Conservation (phyloP, 2,113 vertebrate species). For the Amblyopsis rosae region DNA sequence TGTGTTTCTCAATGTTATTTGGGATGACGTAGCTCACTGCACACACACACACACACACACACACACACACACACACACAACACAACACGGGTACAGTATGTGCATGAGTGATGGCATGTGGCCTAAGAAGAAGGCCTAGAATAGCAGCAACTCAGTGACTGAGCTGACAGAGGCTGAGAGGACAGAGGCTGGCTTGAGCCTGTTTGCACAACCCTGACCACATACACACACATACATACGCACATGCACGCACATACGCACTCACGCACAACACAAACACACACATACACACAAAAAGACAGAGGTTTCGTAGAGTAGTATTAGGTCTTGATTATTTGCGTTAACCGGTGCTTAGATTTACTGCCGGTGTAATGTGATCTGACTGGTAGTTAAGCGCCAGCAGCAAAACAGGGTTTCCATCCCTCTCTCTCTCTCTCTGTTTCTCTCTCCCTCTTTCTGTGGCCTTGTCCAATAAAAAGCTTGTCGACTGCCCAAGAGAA, state of each 20-base stretch:
- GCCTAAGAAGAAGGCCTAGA: constrained; percentile 13
- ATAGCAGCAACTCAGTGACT: constrained; percentile 40
- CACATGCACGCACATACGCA: constrained; percentile 16
- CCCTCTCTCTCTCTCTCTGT: constrained; percentile 26
- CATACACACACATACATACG: constrained; percentile 62
- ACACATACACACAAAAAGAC: constrained; percentile 39
- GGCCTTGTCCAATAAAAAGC: no score
- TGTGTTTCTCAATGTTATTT: no score
- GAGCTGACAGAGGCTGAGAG: constrained; percentile 33
- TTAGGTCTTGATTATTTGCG: constrained; percentile 73
- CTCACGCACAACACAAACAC: no score
- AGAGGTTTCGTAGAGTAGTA: constrained; percentile 67
- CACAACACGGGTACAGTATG: constrained; percentile 9
- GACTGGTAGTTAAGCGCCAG: constrained; percentile 77
- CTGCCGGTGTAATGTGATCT: constrained; percentile 70
- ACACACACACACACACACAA: neutral
- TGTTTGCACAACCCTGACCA: constrained; percentile 65
- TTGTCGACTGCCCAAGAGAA: no score
- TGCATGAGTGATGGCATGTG: constrained; percentile 28
- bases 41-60: constrained; percentile 5
- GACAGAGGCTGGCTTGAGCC: constrained; percentile 41
- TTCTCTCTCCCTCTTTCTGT: neutral
- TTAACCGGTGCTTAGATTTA: constrained; percentile 76
- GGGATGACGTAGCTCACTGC: constrained; percentile 10
- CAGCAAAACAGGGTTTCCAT: constrained; percentile 71